Evolutionary conservation across 2,797 vertebrate species (phyloP).

Genomic region (Arremon aurantiirostris): DNA sequence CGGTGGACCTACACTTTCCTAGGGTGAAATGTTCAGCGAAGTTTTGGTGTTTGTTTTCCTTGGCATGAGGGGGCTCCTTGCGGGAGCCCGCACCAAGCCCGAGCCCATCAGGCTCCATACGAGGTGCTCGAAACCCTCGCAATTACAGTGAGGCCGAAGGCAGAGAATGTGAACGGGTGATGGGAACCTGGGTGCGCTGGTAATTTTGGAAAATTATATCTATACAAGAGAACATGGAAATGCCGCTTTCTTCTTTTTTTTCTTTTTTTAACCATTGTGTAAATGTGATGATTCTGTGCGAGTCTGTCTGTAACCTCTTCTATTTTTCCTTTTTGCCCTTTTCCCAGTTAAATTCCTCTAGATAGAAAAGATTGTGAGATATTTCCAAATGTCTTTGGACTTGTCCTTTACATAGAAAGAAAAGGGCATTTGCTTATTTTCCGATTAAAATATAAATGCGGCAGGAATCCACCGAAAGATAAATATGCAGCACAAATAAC

Average conservation of each 20-base stretch:
- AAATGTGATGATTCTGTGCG: not conserved
- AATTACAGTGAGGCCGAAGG: conserved; percentile 1
- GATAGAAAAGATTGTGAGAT: not conserved
- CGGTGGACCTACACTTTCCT: not conserved
- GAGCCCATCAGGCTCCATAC: not conserved
- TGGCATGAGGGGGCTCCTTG: not conserved
- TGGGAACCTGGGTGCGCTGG: not conserved
- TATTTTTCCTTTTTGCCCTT: not conserved
- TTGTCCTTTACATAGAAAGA: not conserved
- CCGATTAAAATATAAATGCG: not conserved
- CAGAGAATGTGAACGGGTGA: not conserved
- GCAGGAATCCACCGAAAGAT: not conserved
- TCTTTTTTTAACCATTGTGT: not conserved
- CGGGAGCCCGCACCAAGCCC: not conserved
- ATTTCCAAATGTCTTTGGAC: not conserved
- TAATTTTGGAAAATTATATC: not conserved
- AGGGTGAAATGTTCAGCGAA: not conserved
- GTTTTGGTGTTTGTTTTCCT: not conserved
- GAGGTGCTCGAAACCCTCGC: not conserved
- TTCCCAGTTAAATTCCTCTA: not conserved
- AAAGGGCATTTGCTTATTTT: not conserved
- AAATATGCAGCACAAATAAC: not conserved
- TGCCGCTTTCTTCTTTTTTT: not conserved
- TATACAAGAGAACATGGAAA: not conserved
- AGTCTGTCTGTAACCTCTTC: not conserved